Conservation (phyloP, 2,797 vertebrate species). For the Cyclura pinguis region DNA sequence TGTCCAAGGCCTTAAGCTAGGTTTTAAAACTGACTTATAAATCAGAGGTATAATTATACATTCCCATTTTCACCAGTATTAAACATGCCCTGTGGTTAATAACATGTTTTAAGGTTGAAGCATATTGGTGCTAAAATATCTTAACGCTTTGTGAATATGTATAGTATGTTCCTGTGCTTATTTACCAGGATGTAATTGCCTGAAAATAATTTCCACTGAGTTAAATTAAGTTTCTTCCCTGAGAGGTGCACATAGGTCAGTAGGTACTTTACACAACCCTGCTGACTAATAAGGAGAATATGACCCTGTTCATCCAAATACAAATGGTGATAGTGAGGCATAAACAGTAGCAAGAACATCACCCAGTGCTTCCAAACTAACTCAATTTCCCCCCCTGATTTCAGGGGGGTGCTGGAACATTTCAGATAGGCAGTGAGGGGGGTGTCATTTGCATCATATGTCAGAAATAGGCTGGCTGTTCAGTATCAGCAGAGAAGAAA, state of each 20-base stretch:
- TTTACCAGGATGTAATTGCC: not conserved
- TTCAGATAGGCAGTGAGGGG: not conserved
- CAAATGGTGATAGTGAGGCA: not conserved
- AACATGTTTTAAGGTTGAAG: not conserved
- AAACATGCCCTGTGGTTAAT: not conserved
- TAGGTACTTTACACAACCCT: not conserved
- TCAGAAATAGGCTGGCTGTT: conserved; percentile 35
- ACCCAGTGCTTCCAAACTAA: accelerated
- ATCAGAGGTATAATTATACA: not conserved
- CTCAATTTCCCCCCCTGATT: accelerated
- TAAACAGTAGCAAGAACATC: not conserved
- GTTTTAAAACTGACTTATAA: not conserved
- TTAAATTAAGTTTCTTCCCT: not conserved
- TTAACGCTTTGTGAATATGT: not conserved
- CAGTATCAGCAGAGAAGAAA: not conserved
- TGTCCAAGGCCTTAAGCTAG: not conserved
- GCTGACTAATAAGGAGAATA: not conserved
- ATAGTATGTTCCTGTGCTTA: not conserved
- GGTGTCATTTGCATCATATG: not conserved
- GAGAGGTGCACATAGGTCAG: not conserved
- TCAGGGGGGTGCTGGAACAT: not conserved
- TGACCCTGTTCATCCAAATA: not conserved
- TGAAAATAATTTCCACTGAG: not conserved
- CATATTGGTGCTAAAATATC: not conserved
- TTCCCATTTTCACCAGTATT: not conserved